Percentiles rank a stretch among this genome's conserved stretches.
Evolutionary conservation across 2,113 vertebrate genomes (phyloP).

Genomic region (Colinus virginianus): DNA sequence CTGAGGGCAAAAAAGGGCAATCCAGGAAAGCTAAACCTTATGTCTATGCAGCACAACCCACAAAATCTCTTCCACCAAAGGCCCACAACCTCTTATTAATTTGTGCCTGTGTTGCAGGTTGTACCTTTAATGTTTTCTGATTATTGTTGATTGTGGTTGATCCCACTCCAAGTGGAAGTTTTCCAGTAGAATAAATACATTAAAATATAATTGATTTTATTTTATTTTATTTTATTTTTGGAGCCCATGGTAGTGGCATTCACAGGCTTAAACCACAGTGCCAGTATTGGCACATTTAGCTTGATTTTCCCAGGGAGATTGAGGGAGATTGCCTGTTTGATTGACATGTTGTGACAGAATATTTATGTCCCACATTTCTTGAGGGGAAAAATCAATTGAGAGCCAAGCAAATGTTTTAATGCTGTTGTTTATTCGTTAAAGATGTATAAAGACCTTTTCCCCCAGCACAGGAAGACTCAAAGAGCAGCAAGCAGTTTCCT

Average conservation of each 20-base stretch:
- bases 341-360: not conserved
- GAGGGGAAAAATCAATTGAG: not conserved
- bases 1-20: not conserved
- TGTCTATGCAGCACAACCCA: not conserved
- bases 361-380: not conserved
- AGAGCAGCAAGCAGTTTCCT: not conserved
- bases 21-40: not conserved
- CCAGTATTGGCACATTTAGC: not conserved
- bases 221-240: not conserved
- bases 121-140: not conserved
- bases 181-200: not conserved
- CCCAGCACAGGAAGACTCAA: not conserved
- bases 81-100: not conserved
- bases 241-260: not conserved
- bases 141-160: not conserved
- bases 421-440: not conserved
- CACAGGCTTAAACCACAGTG: not conserved
- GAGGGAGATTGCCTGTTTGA: not conserved
- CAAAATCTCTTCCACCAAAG: not conserved
- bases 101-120: rapidly evolving
- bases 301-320: not conserved
- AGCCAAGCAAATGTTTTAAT: not conserved
- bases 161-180: not conserved
- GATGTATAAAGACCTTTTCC: not conserved
- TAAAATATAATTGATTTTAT: not conserved